Base-by-base conservation (phyloP, 2,888 invertebrate genomes). In the Lasioglossum villosulum region DNA sequence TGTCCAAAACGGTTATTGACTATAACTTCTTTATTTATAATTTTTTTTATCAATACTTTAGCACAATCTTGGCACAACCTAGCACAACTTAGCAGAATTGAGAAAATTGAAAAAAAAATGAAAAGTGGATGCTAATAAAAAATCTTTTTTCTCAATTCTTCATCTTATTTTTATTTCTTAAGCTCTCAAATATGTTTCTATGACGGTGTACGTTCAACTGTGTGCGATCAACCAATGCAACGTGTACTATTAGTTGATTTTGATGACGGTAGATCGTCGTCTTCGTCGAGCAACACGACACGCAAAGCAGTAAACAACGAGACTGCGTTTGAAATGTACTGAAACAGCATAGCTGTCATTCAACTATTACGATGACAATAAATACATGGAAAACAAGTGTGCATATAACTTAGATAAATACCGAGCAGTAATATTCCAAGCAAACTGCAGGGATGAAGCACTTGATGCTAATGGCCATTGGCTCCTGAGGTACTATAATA, bases 221-320 rank as follows among this genome's bases (percentile, higher is more conserved):
- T 8, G 30, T 6, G 2, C 4, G 19, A 34, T 66, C 19, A 66
- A 66, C 30, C 8, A 3, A 5, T 14, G 30, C 2, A 66, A 34
- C 19, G 8, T 3, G 66, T 34, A 66, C 8, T 19, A 19, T 66
- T 66, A 8, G 6, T 34, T 34, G 66, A 19, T 8, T 12, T 66
- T 6, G 8, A 66, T 30, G 19, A 6, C 8, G 8, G 16, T 0
- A 34, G 5, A 19, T 66, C 34, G 14, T 12, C 71, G 4, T 72
- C 30, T 16, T 52, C 34, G 2, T n/a, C 19, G 2, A n/a, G 6
- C 19, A 74, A 3, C 34, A 76, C 6, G 0, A 76, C 16, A 4
- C 88, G 87, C 27, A 90, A 70, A 12, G 89, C 84, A 42, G 89
- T 86, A 42, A 90, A 89, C 52, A 82, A 84, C 2, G 90, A 89